phyloP scores from a whole-genome alignment of 2,113 vertebrate genomes.

The Dinomys branickii region DNA sequence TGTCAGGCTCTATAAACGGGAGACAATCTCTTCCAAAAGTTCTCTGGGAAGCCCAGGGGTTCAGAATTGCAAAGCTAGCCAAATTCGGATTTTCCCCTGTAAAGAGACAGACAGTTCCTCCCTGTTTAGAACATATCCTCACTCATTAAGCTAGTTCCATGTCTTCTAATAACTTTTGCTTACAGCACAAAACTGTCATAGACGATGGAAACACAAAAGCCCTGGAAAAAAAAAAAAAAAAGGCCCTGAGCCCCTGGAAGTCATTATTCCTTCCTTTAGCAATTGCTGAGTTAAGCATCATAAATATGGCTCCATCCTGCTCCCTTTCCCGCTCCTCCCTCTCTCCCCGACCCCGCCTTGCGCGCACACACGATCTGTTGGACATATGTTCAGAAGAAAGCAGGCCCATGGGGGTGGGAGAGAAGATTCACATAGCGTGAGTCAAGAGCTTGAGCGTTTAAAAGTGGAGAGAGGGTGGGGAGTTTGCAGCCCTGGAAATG shows the following conservation, averaged over 20 bases:
- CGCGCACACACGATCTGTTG: slow-evolving; percentile 81
- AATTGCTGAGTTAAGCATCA: slow-evolving; percentile 86
- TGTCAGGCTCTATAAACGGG: neutral
- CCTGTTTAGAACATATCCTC: slow-evolving; percentile 51
- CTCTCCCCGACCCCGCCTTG: slow-evolving; percentile 30
- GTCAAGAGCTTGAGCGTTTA: slow-evolving; percentile 82
- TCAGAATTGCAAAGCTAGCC: slow-evolving; percentile 59
- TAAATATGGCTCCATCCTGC: slow-evolving; percentile 84
- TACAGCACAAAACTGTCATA: slow-evolving; percentile 80
- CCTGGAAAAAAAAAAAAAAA: slow-evolving; percentile 53
- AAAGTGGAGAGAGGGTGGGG: slow-evolving; percentile 80
- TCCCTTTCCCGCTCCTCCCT: slow-evolving; percentile 58
- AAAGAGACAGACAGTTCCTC: slow-evolving; percentile 56
- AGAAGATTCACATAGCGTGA: slow-evolving; percentile 82
- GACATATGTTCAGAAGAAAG: slow-evolving; percentile 85
- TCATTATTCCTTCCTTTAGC: slow-evolving; percentile 85
- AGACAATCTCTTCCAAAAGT: neutral
- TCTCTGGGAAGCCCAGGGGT: slow-evolving; percentile 36
- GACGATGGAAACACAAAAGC: slow-evolving; percentile 79
- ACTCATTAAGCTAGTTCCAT: slow-evolving; percentile 46
- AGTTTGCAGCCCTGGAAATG: slow-evolving; percentile 79
- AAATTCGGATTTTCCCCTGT: slow-evolving; percentile 43
- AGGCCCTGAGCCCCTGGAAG: slow-evolving; percentile 81
- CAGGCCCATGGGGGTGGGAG: slow-evolving; percentile 34
- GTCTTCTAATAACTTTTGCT: slow-evolving; percentile 82